A percentile compares a stretch with the other conserved stretches of the same genome.
Conservation (phyloP, 2,797 vertebrate genomes). For the Scolopax rusticola region DNA sequence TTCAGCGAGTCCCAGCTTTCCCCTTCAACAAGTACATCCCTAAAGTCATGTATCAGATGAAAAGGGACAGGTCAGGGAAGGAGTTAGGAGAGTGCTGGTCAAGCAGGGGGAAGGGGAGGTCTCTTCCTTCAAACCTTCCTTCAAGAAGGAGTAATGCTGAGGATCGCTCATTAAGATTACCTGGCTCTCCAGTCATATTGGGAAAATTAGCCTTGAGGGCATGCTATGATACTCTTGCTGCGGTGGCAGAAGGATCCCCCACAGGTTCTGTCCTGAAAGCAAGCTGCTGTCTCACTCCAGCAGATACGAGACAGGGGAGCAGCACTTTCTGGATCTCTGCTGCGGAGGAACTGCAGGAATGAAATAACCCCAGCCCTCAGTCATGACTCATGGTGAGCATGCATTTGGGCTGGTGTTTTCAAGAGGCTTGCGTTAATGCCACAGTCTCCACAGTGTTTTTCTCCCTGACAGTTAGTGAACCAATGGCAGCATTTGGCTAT, state of each 20-base stretch:
- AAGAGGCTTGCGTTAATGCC: constrained; percentile 34
- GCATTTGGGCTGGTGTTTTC: constrained; percentile 48
- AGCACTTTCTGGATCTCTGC: neutral
- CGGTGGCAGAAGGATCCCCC: neutral
- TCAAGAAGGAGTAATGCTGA: rapidly evolving
- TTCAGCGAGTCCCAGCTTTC: rapidly evolving
- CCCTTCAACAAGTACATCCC: neutral
- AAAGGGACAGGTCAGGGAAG: neutral
- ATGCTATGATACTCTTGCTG: rapidly evolving
- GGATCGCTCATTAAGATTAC: neutral
- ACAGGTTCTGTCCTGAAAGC: neutral
- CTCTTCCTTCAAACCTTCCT: neutral
- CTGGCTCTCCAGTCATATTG: neutral
- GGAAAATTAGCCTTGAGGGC: neutral
- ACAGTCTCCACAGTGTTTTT: constrained; percentile 22
- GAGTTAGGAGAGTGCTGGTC: neutral
- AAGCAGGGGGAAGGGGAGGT: neutral
- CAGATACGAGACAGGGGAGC: rapidly evolving
- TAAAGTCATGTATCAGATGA: rapidly evolving
- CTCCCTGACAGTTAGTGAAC: constrained; percentile 27
- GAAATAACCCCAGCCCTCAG: neutral
- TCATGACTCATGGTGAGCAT: constrained; percentile 36
- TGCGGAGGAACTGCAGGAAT: neutral
- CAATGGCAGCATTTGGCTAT: constrained; percentile 57
- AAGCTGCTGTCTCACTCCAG: neutral